Conservation (phyloP, 2,888 invertebrate genomes). For the Synanthedon vespiformis region DNA sequence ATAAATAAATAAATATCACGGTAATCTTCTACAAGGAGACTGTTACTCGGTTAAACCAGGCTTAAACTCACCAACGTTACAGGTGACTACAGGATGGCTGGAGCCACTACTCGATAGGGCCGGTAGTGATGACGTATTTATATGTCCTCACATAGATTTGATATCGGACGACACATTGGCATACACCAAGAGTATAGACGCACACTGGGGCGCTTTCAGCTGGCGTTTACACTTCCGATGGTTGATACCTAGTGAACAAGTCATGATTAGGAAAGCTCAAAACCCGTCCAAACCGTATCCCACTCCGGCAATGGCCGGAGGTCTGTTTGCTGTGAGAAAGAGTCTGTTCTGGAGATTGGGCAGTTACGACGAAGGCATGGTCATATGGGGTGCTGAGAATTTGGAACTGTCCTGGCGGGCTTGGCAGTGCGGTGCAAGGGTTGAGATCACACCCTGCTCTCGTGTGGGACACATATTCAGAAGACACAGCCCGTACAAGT, state of each 20-base stretch:
- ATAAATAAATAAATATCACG: too few species aligned
- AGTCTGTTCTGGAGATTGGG: constrained; percentile 90
- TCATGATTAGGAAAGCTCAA: constrained; percentile 71
- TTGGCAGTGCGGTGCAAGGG: constrained; percentile 94
- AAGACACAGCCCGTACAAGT: constrained; percentile 93
- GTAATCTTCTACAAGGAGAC: too few species aligned
- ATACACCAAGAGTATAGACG: constrained; percentile 93
- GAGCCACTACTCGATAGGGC: constrained; percentile 69
- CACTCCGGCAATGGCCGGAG: constrained; percentile 95
- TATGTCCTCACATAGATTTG: constrained; percentile 69
- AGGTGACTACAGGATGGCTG: constrained; percentile 74
- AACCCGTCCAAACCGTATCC: constrained; percentile 78
- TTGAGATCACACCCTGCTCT: constrained; percentile 93
- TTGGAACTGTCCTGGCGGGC: constrained; percentile 96
- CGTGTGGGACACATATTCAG: constrained; percentile 95
- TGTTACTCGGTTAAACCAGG: not conserved
- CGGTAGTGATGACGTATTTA: constrained; percentile 58
- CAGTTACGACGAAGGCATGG: constrained; percentile 77
- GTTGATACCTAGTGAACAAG: constrained; percentile 79
- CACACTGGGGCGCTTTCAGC: constrained; percentile 98
- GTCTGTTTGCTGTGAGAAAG: constrained; percentile 89
- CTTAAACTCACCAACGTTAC: constrained; percentile 11
- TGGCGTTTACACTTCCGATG: constrained; percentile 96
- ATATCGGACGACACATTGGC: constrained; percentile 96
- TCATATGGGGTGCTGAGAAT: constrained; percentile 99